Base-by-base conservation (phyloP, 2,888 invertebrate species). In the Copidosoma aretas region DNA sequence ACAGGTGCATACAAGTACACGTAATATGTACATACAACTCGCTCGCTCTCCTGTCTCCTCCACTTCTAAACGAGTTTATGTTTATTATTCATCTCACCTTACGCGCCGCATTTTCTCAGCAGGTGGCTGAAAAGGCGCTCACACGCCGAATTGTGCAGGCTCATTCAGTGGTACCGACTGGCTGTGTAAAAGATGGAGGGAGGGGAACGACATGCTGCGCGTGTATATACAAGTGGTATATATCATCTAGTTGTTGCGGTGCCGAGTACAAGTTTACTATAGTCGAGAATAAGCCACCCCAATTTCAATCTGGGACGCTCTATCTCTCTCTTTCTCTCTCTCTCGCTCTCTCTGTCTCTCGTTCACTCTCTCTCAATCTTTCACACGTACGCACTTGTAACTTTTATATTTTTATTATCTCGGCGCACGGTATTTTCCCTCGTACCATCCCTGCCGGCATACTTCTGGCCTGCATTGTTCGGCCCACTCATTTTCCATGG, bases 71-170 rank as follows among this genome's bases (percentile, higher is more conserved):
- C 62, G 62, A 49, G 60, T 56, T 14, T 53, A 53, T 64, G 61
- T 68, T 65, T 62, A 69, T 54, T 69, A 59, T 66, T 60, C 62
- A 59, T 63, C 56, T 70, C 56, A 63, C 56, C 62, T 66, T 39
- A 51, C 63, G n/a, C n/a, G 63, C 24, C 52, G 61, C 64, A 21
- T 67, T 70, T 67, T 67, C 70, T 46, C 70, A 70, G 70, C 63
- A 70, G 70, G 67, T 64, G 67, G 66, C 58, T 67, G 39, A 64
- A 58, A 66, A 66, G 51, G 21, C 56, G 25, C 19, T 32, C 39
- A 8, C 57, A 19, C 32, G 17, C 43, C 46, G 57, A 43, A 64
- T 70, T 67, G 66, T 67, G 54, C 63, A 64, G 64, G 67, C 60
- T 67, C 65, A 64, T 60, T 24, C 1, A 22, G 49, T 1, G 41